phyloP scores from a whole-genome alignment of 2,797 vertebrate species.

The Botia kubotai region DNA sequence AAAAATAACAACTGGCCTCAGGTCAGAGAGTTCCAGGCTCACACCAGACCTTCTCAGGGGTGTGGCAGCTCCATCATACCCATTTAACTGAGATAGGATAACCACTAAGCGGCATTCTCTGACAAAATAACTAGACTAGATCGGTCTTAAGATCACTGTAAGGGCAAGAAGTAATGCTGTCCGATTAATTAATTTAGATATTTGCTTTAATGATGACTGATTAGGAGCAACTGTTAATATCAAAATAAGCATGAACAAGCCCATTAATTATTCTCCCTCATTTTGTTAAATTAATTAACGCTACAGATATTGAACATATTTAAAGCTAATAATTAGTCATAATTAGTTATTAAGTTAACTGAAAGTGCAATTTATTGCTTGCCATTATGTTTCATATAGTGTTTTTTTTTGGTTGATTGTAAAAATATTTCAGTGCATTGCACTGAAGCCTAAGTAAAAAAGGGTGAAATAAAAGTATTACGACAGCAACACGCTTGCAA shows the following conservation, averaged over 20 bases:
- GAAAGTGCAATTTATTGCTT: too few species aligned
- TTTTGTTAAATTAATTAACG: too few species aligned
- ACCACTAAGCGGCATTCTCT: not conserved
- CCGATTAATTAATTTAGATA: not conserved
- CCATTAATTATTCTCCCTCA: too few species aligned
- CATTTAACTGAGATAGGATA: not conserved
- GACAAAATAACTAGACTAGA: not conserved
- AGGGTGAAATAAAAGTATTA: not conserved
- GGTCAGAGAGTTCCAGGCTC: slow-evolving; percentile 9
- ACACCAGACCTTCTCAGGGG: not conserved
- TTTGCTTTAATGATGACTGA: too few species aligned
- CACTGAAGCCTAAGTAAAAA: not conserved
- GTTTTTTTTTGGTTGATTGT: too few species aligned
- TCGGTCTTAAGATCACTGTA: not conserved
- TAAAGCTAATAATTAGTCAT: too few species aligned
- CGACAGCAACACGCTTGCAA: not conserved
- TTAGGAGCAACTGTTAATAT: too few species aligned
- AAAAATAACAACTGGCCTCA: slow-evolving; percentile 25
- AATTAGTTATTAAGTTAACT: too few species aligned
- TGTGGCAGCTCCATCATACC: slow-evolving; percentile 15
- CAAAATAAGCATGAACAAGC: too few species aligned
- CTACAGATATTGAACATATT: too few species aligned
- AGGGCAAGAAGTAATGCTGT: not conserved
- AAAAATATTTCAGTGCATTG: not conserved
- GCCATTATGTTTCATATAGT: too few species aligned